phyloP scores from a whole-genome alignment of 2,113 vertebrate genomes.

The Pedetes capensis region DNA sequence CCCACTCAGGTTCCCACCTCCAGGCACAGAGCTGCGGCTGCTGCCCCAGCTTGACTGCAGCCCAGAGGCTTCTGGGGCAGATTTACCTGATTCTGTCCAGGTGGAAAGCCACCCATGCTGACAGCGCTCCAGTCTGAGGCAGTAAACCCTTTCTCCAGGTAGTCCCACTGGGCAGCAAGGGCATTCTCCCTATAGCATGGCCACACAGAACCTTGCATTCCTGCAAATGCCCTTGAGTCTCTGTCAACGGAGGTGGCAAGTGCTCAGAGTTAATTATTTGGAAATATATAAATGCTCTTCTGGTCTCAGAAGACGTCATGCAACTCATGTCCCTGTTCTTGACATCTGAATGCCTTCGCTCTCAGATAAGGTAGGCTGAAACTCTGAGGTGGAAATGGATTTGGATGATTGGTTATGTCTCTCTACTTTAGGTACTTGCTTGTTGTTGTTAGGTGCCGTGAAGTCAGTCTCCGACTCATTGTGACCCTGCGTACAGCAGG shows the following conservation, averaged over 20 bases:
- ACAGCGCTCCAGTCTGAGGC: neutral
- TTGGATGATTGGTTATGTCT: neutral
- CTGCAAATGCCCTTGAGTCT: too few species aligned
- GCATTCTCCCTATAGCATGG: neutral
- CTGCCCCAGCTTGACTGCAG: constrained; percentile 56
- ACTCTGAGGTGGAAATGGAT: neutral
- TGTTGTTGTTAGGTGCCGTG: too few species aligned
- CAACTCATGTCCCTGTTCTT: neutral
- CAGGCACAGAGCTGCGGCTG: neutral
- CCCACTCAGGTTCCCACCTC: neutral
- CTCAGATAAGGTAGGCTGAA: neutral
- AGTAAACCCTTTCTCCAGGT: neutral
- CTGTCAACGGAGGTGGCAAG: neutral
- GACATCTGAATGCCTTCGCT: neutral
- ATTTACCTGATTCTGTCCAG: neutral
- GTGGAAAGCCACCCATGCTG: neutral
- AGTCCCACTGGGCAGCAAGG: neutral
- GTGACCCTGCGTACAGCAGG: too few species aligned
- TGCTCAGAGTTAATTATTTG: accelerated
- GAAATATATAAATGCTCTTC: neutral
- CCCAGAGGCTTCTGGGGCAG: neutral
- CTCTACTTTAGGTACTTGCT: too few species aligned
- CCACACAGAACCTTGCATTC: neutral
- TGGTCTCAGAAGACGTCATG: neutral
- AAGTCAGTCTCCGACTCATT: too few species aligned